Percentiles rank a stretch among this genome's conserved stretches.
These are phyloP conservation scores for Neotragus moschatus DNA, from an alignment of 2,113 vertebrate genomes.

Conservation along the genomic window DNA sequence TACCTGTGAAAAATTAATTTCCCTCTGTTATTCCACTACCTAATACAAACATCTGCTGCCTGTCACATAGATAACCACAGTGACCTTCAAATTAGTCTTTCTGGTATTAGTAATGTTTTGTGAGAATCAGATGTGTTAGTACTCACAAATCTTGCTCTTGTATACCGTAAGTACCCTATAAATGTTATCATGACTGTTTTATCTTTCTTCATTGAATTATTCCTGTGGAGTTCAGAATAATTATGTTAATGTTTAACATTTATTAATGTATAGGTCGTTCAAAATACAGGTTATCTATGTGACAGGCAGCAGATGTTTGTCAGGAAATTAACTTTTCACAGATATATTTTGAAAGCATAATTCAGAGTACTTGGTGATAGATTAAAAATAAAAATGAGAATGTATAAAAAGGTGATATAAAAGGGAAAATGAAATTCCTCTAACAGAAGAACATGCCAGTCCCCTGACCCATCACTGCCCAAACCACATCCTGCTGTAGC, in stretches of 20 bases:
- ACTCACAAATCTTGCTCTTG: not conserved
- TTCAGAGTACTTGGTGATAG: not conserved
- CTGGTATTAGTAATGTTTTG: not conserved
- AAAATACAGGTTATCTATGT: not conserved
- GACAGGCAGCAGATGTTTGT: not conserved
- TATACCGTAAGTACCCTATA: not conserved
- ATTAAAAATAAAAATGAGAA: not conserved
- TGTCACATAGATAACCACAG: not conserved
- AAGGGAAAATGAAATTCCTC: not conserved
- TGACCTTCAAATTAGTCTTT: not conserved
- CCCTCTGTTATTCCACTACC: not conserved
- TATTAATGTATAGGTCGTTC: not conserved
- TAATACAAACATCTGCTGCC: not conserved
- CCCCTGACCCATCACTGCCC: not conserved
- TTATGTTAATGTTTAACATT: not conserved
- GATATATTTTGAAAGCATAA: not conserved
- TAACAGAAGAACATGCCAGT: not conserved
- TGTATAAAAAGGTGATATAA: not conserved
- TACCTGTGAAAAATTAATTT: not conserved
- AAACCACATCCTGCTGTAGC: not conserved
- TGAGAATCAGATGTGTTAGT: not conserved
- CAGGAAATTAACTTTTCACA: not conserved
- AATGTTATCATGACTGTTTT: not conserved
- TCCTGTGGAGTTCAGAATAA: not conserved
- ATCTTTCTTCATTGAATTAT: not conserved